These are phyloP conservation scores for Magallana angulata DNA, from an alignment of 1,140 invertebrate genomes.

Conservation along the genomic window DNA sequence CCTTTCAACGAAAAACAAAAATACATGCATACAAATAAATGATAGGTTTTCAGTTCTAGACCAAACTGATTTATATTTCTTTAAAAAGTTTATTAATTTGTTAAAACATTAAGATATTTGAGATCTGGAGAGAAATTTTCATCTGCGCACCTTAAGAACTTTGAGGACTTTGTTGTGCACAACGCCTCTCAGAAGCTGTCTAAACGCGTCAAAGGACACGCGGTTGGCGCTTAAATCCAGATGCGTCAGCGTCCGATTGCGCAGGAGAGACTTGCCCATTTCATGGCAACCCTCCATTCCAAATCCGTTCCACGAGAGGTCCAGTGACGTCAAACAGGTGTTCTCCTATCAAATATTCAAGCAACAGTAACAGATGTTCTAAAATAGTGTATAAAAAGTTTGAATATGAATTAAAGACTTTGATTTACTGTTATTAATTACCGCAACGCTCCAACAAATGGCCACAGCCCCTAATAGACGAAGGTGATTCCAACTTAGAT, in stretches of 20 bases:
- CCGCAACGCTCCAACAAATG: slow-evolving; percentile 65
- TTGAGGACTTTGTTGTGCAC: slow-evolving; percentile 64
- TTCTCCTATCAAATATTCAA: slow-evolving; percentile 58
- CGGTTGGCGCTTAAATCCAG: slow-evolving; percentile 72
- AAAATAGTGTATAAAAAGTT: not conserved
- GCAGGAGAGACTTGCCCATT: slow-evolving; percentile 68
- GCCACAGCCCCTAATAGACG: slow-evolving; percentile 66
- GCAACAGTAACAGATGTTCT: not conserved
- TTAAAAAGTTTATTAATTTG: too few relatives aligned
- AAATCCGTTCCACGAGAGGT: slow-evolving; percentile 75
- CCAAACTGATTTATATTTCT: too few relatives aligned
- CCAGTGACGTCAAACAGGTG: slow-evolving; percentile 60
- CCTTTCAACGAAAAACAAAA: too few relatives aligned
- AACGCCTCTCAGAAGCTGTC: slow-evolving; percentile 68
- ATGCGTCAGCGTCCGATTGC: slow-evolving; percentile 68
- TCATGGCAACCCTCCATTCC: slow-evolving; percentile 73
- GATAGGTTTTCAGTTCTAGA: too few relatives aligned
- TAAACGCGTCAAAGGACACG: slow-evolving; percentile 66
- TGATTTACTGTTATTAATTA: slow-evolving; percentile 32
- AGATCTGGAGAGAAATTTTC: too few relatives aligned
- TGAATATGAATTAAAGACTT: not conserved
- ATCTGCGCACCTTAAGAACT: slow-evolving; percentile 62
- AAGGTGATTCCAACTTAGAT: slow-evolving; percentile 74
- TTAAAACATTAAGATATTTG: too few relatives aligned
- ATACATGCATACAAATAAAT: too few relatives aligned